Evolutionary conservation across 2,797 vertebrate genomes (phyloP), one percentile per base, ranked within the genome.

Genomic region (Crypturellus tataupa): DNA sequence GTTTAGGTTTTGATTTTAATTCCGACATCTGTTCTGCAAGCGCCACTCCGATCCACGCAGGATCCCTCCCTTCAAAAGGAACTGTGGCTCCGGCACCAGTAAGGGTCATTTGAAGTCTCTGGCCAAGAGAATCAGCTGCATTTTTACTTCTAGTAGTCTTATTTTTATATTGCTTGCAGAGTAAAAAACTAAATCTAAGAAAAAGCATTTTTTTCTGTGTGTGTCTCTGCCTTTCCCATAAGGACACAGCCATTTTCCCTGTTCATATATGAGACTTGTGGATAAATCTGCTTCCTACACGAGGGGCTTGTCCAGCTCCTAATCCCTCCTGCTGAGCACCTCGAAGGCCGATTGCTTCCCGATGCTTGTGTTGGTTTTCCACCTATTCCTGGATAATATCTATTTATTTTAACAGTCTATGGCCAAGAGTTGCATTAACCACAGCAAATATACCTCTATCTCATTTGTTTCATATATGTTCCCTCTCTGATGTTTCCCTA

Each of bases 1-100:
- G 59, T 78, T 90, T 58, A 70, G 62, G 78, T 24, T 89, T 72
- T 87, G 63, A 19, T 86, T 95, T 87, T 27, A 87, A 56, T 63
- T 83, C 53, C 16, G 58, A 53, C 42, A 70, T 55, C 53, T 87
- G 55, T 49, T 86, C 58, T 73, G 75, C 33, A 78, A 70, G 72
- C 64, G 35, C 37, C 44, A 40, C 40, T 75, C 68, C 0, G 1
- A 39, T 27, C 13, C 81, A 44, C 68, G 49, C 12, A 44, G 44
- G 90, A 51, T 10, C 55, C 55, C 31, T 33, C 64, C 55, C 75
- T 90, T 81, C 87, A 31, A 13, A 27, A 89, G 46, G 35, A 81
- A 25, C 42, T 44, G 39, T 55, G 81, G 27, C 27, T 33, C 64
- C 62, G 65, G 6, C 29, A 71, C 51, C 40, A 20, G 2, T 7